A percentile compares a stretch with the other conserved stretches of the same genome.
These are phyloP conservation scores for Hypercompe scribonia DNA, from an alignment of 2,888 invertebrate genomes.

Conservation along the genomic window DNA sequence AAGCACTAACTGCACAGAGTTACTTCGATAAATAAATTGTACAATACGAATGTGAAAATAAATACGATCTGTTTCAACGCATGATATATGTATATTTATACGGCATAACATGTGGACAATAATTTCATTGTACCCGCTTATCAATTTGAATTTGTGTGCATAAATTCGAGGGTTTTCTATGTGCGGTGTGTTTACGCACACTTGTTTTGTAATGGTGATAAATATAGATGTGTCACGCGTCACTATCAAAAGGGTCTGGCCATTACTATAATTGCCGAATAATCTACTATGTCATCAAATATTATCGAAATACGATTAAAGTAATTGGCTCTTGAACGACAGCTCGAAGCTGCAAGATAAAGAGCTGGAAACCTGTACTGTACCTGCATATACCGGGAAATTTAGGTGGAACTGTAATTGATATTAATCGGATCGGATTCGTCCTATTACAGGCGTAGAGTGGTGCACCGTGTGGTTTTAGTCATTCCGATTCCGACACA, in stretches of 20 bases:
- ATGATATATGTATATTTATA: neutral
- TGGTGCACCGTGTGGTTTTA: too few species aligned
- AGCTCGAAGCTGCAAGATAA: too few species aligned
- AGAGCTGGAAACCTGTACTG: neutral
- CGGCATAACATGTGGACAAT: neutral
- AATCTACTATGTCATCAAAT: neutral
- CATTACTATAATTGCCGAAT: neutral
- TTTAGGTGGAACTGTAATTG: neutral
- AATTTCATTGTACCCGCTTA: neutral
- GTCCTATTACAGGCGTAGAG: too few species aligned
- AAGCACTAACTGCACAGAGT: too few species aligned
- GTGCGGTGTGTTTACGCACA: neutral
- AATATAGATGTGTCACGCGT: neutral
- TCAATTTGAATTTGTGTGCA: neutral
- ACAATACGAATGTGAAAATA: too few species aligned
- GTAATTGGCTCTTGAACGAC: neutral
- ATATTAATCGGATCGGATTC: too few species aligned
- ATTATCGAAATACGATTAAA: neutral
- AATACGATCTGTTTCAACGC: too few species aligned
- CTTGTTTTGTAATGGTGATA: neutral
- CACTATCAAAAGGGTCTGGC: neutral
- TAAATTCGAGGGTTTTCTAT: neutral
- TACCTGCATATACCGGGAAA: neutral
- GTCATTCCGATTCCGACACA: too few species aligned
- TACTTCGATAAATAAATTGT: too few species aligned